Evolutionary conservation across 2,888 invertebrate species (phyloP).

Genomic region (Synergus umbraculus): DNA sequence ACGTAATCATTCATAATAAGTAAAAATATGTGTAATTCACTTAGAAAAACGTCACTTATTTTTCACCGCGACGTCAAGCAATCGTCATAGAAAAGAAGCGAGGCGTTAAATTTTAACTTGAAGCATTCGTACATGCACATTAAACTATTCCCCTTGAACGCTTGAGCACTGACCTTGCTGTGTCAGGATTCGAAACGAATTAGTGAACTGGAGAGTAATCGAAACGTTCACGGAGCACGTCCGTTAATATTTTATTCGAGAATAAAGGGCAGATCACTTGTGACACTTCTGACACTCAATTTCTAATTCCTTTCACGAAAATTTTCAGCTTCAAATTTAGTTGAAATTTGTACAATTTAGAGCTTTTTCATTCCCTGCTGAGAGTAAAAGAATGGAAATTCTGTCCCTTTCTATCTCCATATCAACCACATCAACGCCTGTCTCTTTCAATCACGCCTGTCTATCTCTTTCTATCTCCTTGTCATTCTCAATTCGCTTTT

Average conservation of each 20-base stretch:
- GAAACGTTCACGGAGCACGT: not conserved
- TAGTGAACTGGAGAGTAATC: constrained; percentile 4
- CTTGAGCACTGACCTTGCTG: constrained; percentile 4
- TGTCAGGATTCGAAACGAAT: constrained; percentile 8
- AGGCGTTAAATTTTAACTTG: constrained; percentile 9
- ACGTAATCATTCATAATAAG: constrained; percentile 59
- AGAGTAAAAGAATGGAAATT: no score
- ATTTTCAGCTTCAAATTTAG: no score
- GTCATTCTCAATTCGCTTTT: no score
- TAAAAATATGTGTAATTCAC: constrained; percentile 53
- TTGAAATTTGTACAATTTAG: no score
- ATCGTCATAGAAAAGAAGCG: not conserved
- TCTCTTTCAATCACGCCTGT: no score
- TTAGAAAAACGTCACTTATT: constrained; percentile 46
- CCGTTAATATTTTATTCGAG: not conserved
- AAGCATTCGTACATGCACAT: constrained; percentile 1
- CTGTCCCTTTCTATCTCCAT: no score
- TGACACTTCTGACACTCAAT: not conserved
- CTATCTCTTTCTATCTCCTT: no score
- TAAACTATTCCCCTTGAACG: constrained; percentile 19
- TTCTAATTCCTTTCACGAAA: not conserved
- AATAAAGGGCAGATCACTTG: not conserved
- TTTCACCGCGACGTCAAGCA: constrained; percentile 31
- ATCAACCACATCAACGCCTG: no score
- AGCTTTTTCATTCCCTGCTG: no score